Evolutionary conservation across 2,797 vertebrate genomes (phyloP).

Genomic region (Sebastes cheni): DNA sequence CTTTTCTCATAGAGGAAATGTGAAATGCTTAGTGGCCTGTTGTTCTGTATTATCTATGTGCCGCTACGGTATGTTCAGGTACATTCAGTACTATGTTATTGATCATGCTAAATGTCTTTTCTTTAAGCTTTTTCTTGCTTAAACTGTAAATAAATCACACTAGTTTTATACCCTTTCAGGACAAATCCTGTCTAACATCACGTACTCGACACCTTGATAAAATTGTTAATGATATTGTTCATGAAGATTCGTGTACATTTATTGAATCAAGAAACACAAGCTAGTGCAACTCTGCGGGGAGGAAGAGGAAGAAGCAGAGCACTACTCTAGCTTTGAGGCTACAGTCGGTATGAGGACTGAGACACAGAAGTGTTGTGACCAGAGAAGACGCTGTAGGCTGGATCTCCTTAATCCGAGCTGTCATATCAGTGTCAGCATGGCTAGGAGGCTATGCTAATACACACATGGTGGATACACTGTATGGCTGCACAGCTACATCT

Average conservation of each 20-base stretch:
- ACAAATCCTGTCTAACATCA: neutral
- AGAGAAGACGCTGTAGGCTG: conserved; percentile 49
- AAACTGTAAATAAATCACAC: neutral
- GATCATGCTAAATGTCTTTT: neutral
- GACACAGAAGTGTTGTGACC: conserved; percentile 48
- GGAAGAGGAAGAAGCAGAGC: neutral
- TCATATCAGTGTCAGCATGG: conserved; percentile 73
- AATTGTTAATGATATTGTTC: neutral
- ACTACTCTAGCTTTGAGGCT: conserved; percentile 17
- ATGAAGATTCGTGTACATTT: neutral
- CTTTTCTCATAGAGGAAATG: neutral
- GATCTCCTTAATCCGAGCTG: conserved; percentile 68
- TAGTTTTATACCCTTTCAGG: neutral
- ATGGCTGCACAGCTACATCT: conserved; percentile 13
- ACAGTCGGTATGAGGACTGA: conserved; percentile 15
- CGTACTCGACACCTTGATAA: neutral
- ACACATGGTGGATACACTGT: conserved; percentile 11
- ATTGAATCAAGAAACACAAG: neutral
- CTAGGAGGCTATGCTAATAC: conserved; percentile 48
- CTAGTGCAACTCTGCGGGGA: neutral
- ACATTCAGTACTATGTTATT: neutral
- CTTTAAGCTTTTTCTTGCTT: neutral
- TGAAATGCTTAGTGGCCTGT: neutral
- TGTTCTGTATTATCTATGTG: neutral
- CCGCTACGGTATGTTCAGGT: neutral